Base-by-base conservation (phyloP, 2,888 invertebrate species). In the Eristalis intricaria region DNA sequence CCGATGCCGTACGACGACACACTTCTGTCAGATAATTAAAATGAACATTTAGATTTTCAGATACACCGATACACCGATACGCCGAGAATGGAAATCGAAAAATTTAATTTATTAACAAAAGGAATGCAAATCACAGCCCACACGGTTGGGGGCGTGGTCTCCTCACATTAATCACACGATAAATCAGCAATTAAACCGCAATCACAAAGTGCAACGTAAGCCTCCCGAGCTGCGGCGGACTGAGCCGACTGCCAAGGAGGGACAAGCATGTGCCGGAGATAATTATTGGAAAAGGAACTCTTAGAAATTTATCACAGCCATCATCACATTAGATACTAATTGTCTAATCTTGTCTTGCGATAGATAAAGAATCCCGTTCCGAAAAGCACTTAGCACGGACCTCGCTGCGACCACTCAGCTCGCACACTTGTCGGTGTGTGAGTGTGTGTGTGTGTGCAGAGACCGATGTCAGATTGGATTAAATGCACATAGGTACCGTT, bases 131-230 rank as follows among this genome's bases (percentile, higher is more conserved):
- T 74, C 63, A 74, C 56, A 68, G 61, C 68, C 32, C 66, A 43
- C 58, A 58, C 40, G 58, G 71, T 56, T 43, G 61, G 22, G 61
- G 50, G 61, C 68, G 64, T 50, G 58, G 74, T 75, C 64, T 40
- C 63, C 58, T 15, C 58, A 40, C 64, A 81, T 64, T 75, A 69
- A 81, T 81, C 75, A 75, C 40, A 50, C 50, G 29, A 64, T 69
- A 69, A 64, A 81, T 81, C 68, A 56, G 58, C 75, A 81, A 81
- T 81, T 79, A 79, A 75, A 68, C 22, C 38, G 68, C 63, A 80
- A 74, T 80, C 74, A 73, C 61, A 68, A 56, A 61, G 35, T 40
- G 68, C 50, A 50, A 23, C 65, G 58, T 26, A 65, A 66, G 66
- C 73, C 65, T 50, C 38, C 2, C 1, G 38, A 11, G 10, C 0